A percentile compares a stretch with the other conserved stretches of the same genome.
Evolutionary conservation across 2,113 vertebrate genomes (phyloP).

Genomic region (Columbina picui): DNA sequence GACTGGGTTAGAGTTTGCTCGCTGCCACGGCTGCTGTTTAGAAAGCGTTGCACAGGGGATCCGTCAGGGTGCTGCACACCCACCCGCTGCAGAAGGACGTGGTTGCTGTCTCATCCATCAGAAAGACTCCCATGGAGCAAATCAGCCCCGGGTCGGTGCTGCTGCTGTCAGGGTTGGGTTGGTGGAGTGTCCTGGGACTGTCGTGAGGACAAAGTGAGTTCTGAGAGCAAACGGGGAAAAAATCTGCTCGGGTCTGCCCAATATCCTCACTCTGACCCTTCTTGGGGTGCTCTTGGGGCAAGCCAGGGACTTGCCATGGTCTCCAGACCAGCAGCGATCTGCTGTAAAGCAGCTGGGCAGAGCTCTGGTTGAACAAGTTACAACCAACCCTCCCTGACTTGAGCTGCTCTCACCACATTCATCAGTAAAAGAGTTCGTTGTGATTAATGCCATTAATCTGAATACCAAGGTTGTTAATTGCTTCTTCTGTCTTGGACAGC

Average conservation of each 20-base stretch:
- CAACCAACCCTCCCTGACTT: background rate
- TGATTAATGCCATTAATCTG: background rate
- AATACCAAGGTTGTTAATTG: background rate
- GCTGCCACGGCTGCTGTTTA: background rate
- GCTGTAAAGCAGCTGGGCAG: background rate
- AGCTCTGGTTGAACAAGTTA: background rate
- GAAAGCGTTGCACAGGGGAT: background rate
- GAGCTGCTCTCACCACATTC: background rate
- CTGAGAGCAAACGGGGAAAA: background rate
- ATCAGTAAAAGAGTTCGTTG: background rate
- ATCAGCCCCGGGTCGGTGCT: background rate
- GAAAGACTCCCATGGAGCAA: background rate
- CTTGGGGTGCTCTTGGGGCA: background rate
- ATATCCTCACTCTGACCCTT: background rate
- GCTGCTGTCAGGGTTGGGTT: background rate
- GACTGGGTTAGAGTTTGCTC: background rate
- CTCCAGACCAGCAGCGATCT: background rate
- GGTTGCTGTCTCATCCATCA: accelerated
- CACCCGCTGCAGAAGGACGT: background rate
- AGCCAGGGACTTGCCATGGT: background rate
- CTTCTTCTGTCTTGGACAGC: background rate
- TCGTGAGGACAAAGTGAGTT: background rate
- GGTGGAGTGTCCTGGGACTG: background rate
- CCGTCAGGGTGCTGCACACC: background rate
- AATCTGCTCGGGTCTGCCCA: background rate